Conservation (phyloP, 2,113 vertebrate species). For the Lagopus muta region DNA sequence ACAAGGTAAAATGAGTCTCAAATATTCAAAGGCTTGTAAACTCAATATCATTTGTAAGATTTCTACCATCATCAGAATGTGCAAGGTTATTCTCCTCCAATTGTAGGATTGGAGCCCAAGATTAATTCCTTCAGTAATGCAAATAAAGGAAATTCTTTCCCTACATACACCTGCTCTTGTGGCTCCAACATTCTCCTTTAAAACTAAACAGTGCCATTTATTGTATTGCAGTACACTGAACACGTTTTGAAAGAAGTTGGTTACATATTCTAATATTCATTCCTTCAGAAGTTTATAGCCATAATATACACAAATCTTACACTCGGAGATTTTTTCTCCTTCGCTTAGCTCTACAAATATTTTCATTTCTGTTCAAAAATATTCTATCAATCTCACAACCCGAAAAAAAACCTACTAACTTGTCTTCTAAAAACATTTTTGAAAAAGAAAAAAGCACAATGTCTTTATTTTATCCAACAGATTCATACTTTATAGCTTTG, state of each 20-base stretch:
- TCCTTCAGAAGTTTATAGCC: background rate
- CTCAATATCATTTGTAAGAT: background rate
- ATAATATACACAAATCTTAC: background rate
- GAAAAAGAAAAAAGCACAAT: background rate
- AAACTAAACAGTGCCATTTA: background rate
- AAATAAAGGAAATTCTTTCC: background rate
- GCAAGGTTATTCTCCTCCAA: background rate
- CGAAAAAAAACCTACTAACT: background rate
- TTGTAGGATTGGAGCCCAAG: background rate
- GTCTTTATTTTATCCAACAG: constrained; percentile 24
- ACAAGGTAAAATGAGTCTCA: background rate
- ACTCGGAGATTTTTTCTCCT: background rate
- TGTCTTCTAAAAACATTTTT: background rate
- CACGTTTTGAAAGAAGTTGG: background rate
- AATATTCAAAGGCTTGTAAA: background rate
- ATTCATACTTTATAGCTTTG: constrained; percentile 50
- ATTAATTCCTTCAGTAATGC: background rate
- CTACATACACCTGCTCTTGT: background rate
- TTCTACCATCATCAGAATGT: background rate
- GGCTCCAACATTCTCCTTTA: background rate
- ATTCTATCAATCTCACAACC: background rate
- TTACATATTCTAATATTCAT: background rate
- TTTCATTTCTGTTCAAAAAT: background rate
- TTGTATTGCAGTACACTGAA: background rate
- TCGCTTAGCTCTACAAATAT: background rate